Percentiles rank a stretch among this genome's conserved stretches.
Evolutionary conservation across 2,888 invertebrate genomes (phyloP).

Genomic region (Yponomeuta malinellus): DNA sequence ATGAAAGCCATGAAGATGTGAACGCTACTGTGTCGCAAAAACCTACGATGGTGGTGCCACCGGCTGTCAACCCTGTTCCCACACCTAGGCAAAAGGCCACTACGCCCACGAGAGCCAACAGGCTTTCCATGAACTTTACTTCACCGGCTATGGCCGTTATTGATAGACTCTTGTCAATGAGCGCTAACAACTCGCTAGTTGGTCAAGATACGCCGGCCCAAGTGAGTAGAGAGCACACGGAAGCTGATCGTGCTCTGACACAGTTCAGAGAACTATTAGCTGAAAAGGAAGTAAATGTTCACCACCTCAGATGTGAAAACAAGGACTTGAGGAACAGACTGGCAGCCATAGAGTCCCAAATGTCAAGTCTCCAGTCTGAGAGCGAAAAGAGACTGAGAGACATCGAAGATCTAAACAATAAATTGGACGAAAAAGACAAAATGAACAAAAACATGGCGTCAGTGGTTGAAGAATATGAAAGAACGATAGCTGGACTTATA

Average conservation of each 20-base stretch:
- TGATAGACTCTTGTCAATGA: slow-evolving; percentile 65
- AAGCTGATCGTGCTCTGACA: slow-evolving; percentile 52
- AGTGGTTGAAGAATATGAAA: slow-evolving; percentile 86
- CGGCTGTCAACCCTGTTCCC: slow-evolving; percentile 53
- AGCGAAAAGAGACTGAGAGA: slow-evolving; percentile 50
- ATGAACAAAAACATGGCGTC: slow-evolving; percentile 76
- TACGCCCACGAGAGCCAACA: slow-evolving; percentile 52
- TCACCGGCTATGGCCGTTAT: slow-evolving; percentile 73
- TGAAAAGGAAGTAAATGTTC: slow-evolving; percentile 72
- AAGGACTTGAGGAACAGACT: slow-evolving; percentile 68
- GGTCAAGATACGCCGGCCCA: slow-evolving; percentile 36
- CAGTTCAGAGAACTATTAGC: slow-evolving; percentile 71
- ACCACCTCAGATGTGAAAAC: slow-evolving; percentile 65
- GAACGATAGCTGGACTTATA: slow-evolving; percentile 84
- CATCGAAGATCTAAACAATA: slow-evolving; percentile 55
- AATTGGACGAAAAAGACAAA: slow-evolving; percentile 56
- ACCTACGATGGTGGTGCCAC: slow-evolving; percentile 66
- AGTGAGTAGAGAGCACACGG: slow-evolving; percentile 42
- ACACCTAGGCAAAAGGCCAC: slow-evolving; percentile 47
- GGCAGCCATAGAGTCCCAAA: slow-evolving; percentile 49
- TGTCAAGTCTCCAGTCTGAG: slow-evolving; percentile 48
- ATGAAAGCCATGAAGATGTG: slow-evolving; percentile 37
- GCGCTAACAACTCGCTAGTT: slow-evolving; percentile 44
- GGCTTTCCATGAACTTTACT: slow-evolving; percentile 60
- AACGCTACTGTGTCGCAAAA: slow-evolving; percentile 46